phyloP scores from a whole-genome alignment of 2,113 vertebrate species.

The Thermophis baileyi region DNA sequence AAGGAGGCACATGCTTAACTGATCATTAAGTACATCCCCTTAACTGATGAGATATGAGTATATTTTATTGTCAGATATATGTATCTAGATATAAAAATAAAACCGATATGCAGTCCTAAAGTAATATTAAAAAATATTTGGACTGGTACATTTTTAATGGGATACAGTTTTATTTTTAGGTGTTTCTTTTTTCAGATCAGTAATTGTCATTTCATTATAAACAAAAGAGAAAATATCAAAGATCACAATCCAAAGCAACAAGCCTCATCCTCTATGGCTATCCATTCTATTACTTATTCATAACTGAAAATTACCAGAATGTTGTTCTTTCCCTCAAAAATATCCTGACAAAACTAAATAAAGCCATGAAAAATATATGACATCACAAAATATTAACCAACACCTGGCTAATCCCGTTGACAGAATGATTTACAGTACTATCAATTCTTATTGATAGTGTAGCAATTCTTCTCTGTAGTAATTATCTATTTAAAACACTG shows the following conservation, averaged over 20 bases:
- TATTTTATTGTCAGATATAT: background rate
- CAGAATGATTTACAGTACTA: background rate
- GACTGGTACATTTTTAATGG: background rate
- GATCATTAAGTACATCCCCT: background rate
- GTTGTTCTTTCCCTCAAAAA: background rate
- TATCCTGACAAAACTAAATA: background rate
- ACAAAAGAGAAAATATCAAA: background rate
- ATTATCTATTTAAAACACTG: background rate
- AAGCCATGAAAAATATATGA: background rate
- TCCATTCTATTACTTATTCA: background rate
- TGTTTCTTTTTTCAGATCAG: background rate
- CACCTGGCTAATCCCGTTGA: background rate
- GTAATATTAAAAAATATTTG: background rate
- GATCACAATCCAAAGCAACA: background rate
- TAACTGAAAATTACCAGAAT: background rate
- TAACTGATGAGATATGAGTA: background rate
- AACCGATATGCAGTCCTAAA: background rate
- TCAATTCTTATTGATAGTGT: background rate
- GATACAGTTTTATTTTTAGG: background rate
- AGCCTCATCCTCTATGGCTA: background rate
- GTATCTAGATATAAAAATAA: background rate
- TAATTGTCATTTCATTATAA: background rate
- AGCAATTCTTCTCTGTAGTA: background rate
- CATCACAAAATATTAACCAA: background rate
- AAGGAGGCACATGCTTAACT: background rate